Evolutionary conservation across 2,797 vertebrate genomes (phyloP).

Genomic region (Novumbra hubbsi): DNA sequence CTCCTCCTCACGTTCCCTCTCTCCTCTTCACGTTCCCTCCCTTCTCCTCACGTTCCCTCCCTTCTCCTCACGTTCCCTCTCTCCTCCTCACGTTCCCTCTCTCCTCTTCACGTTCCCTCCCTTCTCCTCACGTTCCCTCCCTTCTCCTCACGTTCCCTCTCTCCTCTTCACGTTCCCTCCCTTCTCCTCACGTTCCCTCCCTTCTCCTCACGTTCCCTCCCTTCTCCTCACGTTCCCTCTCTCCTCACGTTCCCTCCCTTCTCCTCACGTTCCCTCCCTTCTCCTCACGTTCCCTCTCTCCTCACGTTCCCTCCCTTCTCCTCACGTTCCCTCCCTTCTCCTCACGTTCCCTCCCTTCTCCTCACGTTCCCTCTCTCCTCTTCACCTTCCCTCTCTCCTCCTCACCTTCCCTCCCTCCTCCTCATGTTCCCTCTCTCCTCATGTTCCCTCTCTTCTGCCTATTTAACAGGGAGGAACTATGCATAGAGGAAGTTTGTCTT

Average conservation of each 20-base stretch:
- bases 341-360: too few species aligned
- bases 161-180: too few species aligned
- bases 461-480: too few species aligned
- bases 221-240: not conserved
- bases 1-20: too few species aligned
- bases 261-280: too few species aligned
- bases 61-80: not conserved
- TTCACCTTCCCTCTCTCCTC: too few species aligned
- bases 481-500: too few species aligned
- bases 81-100: too few species aligned
- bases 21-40: not conserved
- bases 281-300: not conserved
- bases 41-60: not conserved
- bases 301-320: too few species aligned
- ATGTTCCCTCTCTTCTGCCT: not conserved
- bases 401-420: too few species aligned
- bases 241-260: too few species aligned
- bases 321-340: not conserved
- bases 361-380: not conserved
- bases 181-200: not conserved
- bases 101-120: not conserved
- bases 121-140: not conserved
- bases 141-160: not conserved
- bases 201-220: not conserved
- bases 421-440: not conserved